Evolutionary conservation across 1,140 invertebrate genomes (phyloP).

Genomic region (Bombus confusus): DNA sequence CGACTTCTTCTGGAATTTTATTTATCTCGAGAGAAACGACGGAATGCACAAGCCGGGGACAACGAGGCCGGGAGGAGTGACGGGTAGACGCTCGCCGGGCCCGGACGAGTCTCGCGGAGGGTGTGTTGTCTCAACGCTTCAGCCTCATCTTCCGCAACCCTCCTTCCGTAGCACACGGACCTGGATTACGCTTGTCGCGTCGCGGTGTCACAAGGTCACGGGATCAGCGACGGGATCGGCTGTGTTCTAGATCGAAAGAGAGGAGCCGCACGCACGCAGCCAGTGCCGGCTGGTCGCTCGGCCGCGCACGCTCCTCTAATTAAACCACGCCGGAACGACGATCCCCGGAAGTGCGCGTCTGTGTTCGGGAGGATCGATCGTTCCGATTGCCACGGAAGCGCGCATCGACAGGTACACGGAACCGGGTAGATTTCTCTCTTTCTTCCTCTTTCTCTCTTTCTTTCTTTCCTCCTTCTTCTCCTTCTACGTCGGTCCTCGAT

Average conservation of each 20-base stretch:
- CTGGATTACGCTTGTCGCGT: background rate
- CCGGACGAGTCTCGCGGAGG: conserved; percentile 31
- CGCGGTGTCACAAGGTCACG: conserved; percentile 68
- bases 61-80: too few species aligned
- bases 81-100: conserved; percentile 12
- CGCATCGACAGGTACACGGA: conserved; percentile 42
- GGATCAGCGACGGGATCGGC: conserved; percentile 50
- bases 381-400: conserved; percentile 50
- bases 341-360: conserved; percentile 42
- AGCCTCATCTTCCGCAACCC: conserved; percentile 45
- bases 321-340: conserved; percentile 40
- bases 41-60: background rate
- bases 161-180: background rate
- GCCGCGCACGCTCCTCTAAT: conserved; percentile 55
- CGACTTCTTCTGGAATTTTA: too few species aligned
- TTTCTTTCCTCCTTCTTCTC: too few species aligned
- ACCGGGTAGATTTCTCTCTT: background rate
- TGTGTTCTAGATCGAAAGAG: conserved; percentile 13
- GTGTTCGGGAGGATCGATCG: conserved; percentile 61
- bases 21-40: too few species aligned
- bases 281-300: background rate
- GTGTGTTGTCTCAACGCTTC: conserved; percentile 47
- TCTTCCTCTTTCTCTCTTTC: background rate
- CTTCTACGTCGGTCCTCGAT: background rate
- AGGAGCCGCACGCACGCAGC: conserved; percentile 15